Evolutionary conservation across 2,888 invertebrate species (phyloP).

Genomic region (Troglohyphantes excavatus): DNA sequence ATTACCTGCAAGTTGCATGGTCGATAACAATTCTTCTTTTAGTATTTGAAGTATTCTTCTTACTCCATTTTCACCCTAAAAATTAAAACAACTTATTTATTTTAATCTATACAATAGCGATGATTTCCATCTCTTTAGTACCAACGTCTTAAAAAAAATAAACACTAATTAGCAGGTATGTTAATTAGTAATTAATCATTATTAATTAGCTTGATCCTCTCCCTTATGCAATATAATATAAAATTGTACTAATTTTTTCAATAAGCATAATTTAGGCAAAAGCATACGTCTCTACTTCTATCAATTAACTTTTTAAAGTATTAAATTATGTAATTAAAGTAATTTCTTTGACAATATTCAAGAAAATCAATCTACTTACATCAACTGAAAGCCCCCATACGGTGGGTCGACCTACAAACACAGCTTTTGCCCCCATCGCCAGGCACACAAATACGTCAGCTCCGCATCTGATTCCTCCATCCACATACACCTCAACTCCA

Average conservation of each 20-base stretch:
- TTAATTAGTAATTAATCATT: too few species aligned
- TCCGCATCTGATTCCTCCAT: slow-evolving; percentile 61
- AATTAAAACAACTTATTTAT: not conserved
- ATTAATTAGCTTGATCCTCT: too few species aligned
- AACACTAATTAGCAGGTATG: too few species aligned
- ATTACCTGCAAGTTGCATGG: slow-evolving; percentile 59
- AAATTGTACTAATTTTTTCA: not conserved
- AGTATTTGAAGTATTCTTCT: slow-evolving; percentile 48
- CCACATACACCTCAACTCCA: slow-evolving; percentile 54
- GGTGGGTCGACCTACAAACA: slow-evolving; percentile 55
- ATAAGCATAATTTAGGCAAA: not conserved
- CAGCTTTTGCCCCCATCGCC: slow-evolving; percentile 60
- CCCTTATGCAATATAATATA: not conserved
- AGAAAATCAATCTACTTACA: slow-evolving; percentile 20
- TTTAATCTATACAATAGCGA: too few species aligned
- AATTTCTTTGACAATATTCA: not conserved
- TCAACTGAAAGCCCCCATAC: slow-evolving; percentile 50
- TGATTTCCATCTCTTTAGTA: too few species aligned
- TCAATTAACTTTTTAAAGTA: not conserved
- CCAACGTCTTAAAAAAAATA: too few species aligned
- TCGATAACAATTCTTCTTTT: slow-evolving; percentile 48
- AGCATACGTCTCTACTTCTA: not conserved
- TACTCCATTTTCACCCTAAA: slow-evolving; percentile 53
- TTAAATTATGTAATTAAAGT: not conserved
- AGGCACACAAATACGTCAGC: slow-evolving; percentile 50